Evolutionary conservation across 2,888 invertebrate genomes (phyloP).

Genomic region (Luperina nickerlii): DNA sequence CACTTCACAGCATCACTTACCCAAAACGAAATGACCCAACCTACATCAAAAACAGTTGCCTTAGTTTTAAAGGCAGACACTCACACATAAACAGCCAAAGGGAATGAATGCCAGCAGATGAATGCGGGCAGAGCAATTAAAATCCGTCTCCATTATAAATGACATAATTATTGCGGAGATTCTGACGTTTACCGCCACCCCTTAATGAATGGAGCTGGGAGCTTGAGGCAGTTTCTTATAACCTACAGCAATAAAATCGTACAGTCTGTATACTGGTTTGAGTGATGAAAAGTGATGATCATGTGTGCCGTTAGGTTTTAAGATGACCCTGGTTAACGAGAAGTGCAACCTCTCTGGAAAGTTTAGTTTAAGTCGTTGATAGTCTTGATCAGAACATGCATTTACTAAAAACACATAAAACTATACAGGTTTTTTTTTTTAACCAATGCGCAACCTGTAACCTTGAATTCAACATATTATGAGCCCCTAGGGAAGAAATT

Average conservation of each 20-base stretch:
- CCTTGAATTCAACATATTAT: no score
- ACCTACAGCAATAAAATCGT: constrained; percentile 20
- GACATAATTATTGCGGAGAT: constrained; percentile 73
- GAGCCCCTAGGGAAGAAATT: no score
- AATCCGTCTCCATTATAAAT: constrained; percentile 72
- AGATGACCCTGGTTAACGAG: not conserved
- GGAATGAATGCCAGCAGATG: constrained; percentile 41
- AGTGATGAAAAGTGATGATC: not conserved
- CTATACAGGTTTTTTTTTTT: not conserved
- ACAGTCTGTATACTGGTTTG: constrained; percentile 7
- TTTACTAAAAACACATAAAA: not conserved
- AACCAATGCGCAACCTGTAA: no score
- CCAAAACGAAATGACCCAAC: constrained; percentile 6
- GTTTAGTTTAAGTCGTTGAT: not conserved
- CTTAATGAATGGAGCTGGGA: constrained; percentile 64
- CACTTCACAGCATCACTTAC: not conserved
- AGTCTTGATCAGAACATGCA: not conserved
- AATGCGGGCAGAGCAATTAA: constrained; percentile 72
- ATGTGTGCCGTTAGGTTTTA: constrained; percentile 3
- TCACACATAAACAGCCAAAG: constrained; percentile 29
- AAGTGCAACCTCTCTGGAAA: not conserved
- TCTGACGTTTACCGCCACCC: constrained; percentile 50
- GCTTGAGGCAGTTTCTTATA: constrained; percentile 30
- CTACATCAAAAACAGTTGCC: constrained; percentile 54
- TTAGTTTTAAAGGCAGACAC: constrained; percentile 32